Evolutionary conservation across 2,113 vertebrate species (phyloP), one percentile per base, ranked within the genome.

Genomic region (Alces alces): DNA sequence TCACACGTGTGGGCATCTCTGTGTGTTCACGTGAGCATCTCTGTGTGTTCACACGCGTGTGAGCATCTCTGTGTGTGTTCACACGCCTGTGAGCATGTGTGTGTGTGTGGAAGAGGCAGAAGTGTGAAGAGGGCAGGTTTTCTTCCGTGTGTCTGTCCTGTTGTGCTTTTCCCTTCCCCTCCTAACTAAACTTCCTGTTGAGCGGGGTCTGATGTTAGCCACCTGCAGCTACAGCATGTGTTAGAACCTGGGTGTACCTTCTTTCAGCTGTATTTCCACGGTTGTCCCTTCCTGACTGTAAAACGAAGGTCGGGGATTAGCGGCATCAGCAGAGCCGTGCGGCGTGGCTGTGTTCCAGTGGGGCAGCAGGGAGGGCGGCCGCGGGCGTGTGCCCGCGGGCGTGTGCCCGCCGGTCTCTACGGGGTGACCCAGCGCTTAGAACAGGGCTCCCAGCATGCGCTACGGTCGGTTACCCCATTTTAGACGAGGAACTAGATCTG

Each of bases 381-480:
- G 30, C 15, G n/a, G n/a, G n/a, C n/a, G n/a, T n/a, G n/a, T n/a
- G n/a, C n/a, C n/a, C n/a, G n/a, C n/a, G n/a, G n/a, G n/a, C n/a
- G n/a, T n/a, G n/a, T 66, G 12, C 76, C 50, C n/a, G 45, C 45
- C 4, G 2, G 19, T 45, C 84, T 66, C 3, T 39, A 1, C 2
- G 25, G 16, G 23, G 61, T 2, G 10, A 1, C 15, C 64, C 33
- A 19, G 86, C 50, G 2, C 13, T 85, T 6, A n/a, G 2, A 43
- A 11, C 10, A 21, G 11, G 30, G 83, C 57, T 82, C 50, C 30
- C 6, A 4, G 30, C 21, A 0, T 0, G 11, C 0, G 30, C 33
- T 36, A 1, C 12, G 1, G 10, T 36, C 12, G 1, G 10, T 36
- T 2, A 1, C 52, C 47, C 21, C 11, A 7, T 52, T 52, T 89